phyloP scores from a whole-genome alignment of 2,888 invertebrate species.

The Sisyra terminalis region DNA sequence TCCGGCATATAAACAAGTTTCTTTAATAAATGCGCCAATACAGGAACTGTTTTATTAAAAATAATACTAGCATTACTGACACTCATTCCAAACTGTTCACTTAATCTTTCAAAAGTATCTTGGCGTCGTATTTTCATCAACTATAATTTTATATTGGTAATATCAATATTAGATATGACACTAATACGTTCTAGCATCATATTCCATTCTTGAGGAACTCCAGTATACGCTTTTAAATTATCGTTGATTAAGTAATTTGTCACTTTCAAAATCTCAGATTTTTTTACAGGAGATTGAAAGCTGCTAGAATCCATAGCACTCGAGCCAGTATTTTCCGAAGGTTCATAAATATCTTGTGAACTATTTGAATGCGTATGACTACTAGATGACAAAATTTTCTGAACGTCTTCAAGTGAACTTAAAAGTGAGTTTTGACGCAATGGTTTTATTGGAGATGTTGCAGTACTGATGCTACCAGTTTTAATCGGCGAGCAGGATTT shows the following conservation, averaged over 20 bases:
- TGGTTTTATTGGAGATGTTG: conserved; percentile 6
- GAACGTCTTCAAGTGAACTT: conserved; percentile 6
- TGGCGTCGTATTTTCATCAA: conserved; percentile 11
- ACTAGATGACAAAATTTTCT: conserved; percentile 8
- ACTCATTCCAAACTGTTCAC: conserved; percentile 11
- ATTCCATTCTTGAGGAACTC: conserved; percentile 8
- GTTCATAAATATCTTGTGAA: conserved; percentile 8
- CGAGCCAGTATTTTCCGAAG: conserved; percentile 7
- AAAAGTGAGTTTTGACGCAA: conserved; percentile 6
- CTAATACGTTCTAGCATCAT: conserved; percentile 8
- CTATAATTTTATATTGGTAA: conserved; percentile 8
- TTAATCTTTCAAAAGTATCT: conserved; percentile 11
- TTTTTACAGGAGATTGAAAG: conserved; percentile 5
- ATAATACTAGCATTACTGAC: conserved; percentile 10
- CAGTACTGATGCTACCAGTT: conserved; percentile 2
- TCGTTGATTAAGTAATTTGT: conserved; percentile 9
- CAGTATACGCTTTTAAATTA: conserved; percentile 9
- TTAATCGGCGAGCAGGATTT: conserved; percentile 9
- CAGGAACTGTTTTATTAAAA: conserved; percentile 11
- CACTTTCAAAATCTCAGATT: conserved; percentile 6
- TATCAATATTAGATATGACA: conserved; percentile 7
- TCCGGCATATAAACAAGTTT: conserved; percentile 8
- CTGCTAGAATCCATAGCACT: conserved; percentile 8
- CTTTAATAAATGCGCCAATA: conserved; percentile 10
- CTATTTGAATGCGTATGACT: conserved; percentile 8